phyloP scores from a whole-genome alignment of 1,140 invertebrate species.

The Eumaeus atala region DNA sequence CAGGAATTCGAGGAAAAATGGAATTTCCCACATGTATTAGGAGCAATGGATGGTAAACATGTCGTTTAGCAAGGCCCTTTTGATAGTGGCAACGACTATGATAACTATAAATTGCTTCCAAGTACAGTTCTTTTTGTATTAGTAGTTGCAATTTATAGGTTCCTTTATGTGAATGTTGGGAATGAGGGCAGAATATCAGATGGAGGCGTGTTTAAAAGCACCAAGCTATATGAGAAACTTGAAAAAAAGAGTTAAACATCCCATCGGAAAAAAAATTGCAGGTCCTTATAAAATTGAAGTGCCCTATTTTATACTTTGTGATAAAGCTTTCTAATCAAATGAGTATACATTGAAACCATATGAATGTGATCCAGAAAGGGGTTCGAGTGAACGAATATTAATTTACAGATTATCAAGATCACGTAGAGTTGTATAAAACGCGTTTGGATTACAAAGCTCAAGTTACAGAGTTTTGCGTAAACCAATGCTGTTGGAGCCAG shows the following conservation, averaged over 20 bases:
- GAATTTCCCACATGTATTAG: conserved; percentile 20
- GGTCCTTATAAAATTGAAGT: too few relatives aligned
- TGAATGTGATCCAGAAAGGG: too few relatives aligned
- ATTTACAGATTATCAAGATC: too few relatives aligned
- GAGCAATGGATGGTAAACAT: conserved; percentile 19
- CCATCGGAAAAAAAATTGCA: not conserved
- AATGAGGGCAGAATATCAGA: conserved; percentile 22
- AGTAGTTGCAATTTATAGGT: conserved; percentile 20
- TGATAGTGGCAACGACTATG: conserved; percentile 20
- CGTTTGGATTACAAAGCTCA: not conserved
- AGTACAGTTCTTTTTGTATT: conserved; percentile 21
- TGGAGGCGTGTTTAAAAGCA: conserved; percentile 18
- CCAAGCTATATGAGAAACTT: not conserved
- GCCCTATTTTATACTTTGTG: too few relatives aligned
- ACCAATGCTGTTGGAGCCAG: conserved; percentile 22
- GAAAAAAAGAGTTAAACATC: not conserved
- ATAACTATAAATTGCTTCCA: conserved; percentile 20
- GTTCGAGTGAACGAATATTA: too few relatives aligned
- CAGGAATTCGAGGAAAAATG: conserved; percentile 15
- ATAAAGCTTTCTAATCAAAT: too few relatives aligned
- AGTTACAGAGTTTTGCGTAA: conserved; percentile 21
- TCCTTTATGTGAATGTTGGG: conserved; percentile 18
- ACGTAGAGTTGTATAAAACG: too few relatives aligned
- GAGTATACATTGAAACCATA: too few relatives aligned
- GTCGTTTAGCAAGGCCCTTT: conserved; percentile 13